Percentiles rank a stretch among this genome's conserved stretches.
These are phyloP conservation scores for Dasyurus viverrinus DNA, from an alignment of 2,113 vertebrate genomes.

Conservation along the genomic window DNA sequence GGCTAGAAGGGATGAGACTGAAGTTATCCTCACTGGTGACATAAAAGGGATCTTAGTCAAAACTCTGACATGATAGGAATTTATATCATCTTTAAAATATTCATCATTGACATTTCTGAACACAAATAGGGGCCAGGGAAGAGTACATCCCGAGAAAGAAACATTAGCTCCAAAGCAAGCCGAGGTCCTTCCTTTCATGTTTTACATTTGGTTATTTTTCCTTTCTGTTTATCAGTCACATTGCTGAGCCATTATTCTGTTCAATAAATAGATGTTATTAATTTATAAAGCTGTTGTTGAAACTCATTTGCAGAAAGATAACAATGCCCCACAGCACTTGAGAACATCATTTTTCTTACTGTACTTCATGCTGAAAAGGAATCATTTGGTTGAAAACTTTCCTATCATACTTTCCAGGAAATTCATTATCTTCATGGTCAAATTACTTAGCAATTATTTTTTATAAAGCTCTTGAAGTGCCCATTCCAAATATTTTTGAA, in stretches of 20 bases:
- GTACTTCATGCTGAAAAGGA: slow-evolving; percentile 37
- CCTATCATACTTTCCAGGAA: slow-evolving; percentile 54
- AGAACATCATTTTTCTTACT: not conserved
- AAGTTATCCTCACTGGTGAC: slow-evolving; percentile 3
- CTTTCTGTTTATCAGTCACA: not conserved
- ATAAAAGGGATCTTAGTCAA: slow-evolving; percentile 42
- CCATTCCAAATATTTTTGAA: slow-evolving; percentile 30
- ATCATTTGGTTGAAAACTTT: slow-evolving; percentile 58
- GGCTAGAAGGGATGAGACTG: slow-evolving; percentile 18
- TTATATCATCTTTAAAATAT: not conserved
- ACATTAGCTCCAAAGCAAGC: not conserved
- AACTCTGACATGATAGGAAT: not conserved
- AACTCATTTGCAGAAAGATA: slow-evolving; percentile 61
- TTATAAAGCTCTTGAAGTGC: slow-evolving; percentile 48
- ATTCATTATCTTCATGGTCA: slow-evolving; percentile 29
- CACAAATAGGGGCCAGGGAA: not conserved
- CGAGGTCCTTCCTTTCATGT: not conserved
- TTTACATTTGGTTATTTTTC: slow-evolving; percentile 27
- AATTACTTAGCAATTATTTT: slow-evolving; percentile 54
- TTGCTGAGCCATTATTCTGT: not conserved
- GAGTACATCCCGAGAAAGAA: not conserved
- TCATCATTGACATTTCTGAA: not conserved
- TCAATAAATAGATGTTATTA: slow-evolving; percentile 24
- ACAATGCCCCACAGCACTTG: slow-evolving; percentile 23
- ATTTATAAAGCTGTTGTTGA: slow-evolving; percentile 51